These are phyloP conservation scores for Macrosteles quadrilineatus DNA, from an alignment of 1,140 invertebrate genomes.

Conservation along the genomic window DNA sequence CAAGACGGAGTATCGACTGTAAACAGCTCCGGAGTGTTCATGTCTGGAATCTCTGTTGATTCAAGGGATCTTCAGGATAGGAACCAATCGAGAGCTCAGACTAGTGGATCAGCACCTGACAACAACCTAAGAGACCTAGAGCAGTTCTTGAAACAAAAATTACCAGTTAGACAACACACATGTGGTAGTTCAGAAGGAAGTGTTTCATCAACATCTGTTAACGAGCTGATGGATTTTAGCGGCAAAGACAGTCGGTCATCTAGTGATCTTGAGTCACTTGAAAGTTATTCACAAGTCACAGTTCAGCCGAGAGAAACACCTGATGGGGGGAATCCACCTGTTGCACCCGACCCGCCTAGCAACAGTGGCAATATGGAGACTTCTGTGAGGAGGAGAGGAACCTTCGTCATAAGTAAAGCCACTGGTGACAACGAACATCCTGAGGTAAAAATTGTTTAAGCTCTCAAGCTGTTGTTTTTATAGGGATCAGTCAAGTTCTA, in stretches of 20 bases:
- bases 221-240: too few relatives aligned
- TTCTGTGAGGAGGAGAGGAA: background rate
- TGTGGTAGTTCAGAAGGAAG: too few relatives aligned
- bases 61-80: background rate
- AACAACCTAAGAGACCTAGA: slow-evolving; percentile 3
- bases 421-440: background rate
- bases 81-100: background rate
- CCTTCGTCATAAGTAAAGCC: background rate
- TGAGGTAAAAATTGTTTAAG: too few relatives aligned
- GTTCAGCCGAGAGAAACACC: background rate
- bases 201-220: background rate
- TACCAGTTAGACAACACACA: background rate
- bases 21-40: background rate
- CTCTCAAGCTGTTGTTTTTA: too few relatives aligned
- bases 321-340: background rate
- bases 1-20: background rate
- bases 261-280: background rate
- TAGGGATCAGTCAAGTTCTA: too few relatives aligned
- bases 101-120: background rate
- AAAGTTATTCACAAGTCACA: background rate
- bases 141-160: background rate
- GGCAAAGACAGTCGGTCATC: too few relatives aligned
- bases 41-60: background rate
- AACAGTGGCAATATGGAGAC: background rate
- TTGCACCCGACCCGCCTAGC: too few relatives aligned